Conservation (phyloP, 2,888 invertebrate genomes). For the Autographa pulchrina region DNA sequence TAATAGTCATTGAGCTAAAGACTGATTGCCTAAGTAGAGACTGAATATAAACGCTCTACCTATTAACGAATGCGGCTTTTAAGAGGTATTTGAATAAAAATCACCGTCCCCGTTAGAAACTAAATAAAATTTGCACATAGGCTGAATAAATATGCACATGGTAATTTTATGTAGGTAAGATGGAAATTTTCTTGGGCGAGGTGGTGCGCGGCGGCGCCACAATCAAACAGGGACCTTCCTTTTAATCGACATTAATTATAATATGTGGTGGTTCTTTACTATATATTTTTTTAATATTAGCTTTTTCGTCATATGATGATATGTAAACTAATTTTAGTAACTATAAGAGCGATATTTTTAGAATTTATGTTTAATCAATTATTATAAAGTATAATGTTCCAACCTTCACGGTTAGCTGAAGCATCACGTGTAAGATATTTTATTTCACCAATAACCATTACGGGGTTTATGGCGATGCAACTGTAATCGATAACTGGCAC, state of each 20-base stretch:
- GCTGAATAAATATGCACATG: background rate
- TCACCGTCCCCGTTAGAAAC: conserved; percentile 4
- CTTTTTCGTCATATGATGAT: too few relatives aligned
- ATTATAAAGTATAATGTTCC: conserved; percentile 35
- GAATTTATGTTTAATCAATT: too few relatives aligned
- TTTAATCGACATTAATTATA: background rate
- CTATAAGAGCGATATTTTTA: too few relatives aligned
- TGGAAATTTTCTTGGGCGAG: background rate
- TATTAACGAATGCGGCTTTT: background rate
- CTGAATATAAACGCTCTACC: conserved; percentile 2
- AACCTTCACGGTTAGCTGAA: conserved; percentile 57
- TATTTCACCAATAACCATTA: conserved; percentile 73
- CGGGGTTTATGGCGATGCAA: conserved; percentile 70
- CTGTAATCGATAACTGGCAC: conserved; percentile 68
- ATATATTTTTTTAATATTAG: too few relatives aligned
- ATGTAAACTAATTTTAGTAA: too few relatives aligned
- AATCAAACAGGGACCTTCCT: too few relatives aligned
- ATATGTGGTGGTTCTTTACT: too few relatives aligned
- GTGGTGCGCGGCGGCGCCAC: background rate
- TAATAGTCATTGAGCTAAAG: background rate
- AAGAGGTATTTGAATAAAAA: background rate
- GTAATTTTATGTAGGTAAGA: conserved; percentile 4
- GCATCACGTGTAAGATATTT: conserved; percentile 67
- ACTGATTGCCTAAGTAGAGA: conserved; percentile 4
- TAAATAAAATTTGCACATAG: background rate